Conservation (phyloP, 1,140 invertebrate species). For the Drosophila subpulchrella region DNA sequence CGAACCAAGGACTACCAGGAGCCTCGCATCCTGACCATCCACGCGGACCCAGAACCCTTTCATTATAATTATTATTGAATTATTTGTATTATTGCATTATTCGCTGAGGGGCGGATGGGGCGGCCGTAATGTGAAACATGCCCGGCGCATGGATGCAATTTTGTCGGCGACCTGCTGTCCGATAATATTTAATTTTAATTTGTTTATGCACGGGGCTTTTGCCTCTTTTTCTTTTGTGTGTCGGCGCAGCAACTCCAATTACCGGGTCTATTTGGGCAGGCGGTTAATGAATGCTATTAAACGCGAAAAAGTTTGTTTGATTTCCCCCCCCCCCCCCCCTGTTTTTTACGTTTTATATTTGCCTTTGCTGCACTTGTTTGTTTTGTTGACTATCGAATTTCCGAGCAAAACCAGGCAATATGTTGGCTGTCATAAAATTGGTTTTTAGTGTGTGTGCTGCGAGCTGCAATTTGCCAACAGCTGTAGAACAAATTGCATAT, state of each 20-base stretch:
- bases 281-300: slow-evolving; percentile 77
- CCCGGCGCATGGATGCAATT: slow-evolving; percentile 57
- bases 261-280: slow-evolving; percentile 57
- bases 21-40: neutral
- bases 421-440: slow-evolving; percentile 67
- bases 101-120: slow-evolving; percentile 35
- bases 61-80: slow-evolving; percentile 80
- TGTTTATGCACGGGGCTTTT: slow-evolving; percentile 63
- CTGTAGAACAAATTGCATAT: slow-evolving; percentile 78
- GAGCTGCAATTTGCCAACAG: slow-evolving; percentile 71
- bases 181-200: slow-evolving; percentile 81
- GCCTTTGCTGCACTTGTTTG: slow-evolving; percentile 35
- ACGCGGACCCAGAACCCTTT: slow-evolving; percentile 33
- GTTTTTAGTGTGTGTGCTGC: slow-evolving; percentile 20
- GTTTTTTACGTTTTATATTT: neutral
- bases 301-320: slow-evolving; percentile 54
- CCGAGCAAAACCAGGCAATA: slow-evolving; percentile 53
- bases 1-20: slow-evolving; percentile 14
- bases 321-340: slow-evolving; percentile 22
- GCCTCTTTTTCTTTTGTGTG: slow-evolving; percentile 33
- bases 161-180: slow-evolving; percentile 45
- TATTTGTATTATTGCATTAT: slow-evolving; percentile 81
- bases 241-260: slow-evolving; percentile 60
- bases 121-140: slow-evolving; percentile 43
- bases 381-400: slow-evolving; percentile 64